Evolutionary conservation across 2,888 invertebrate genomes (phyloP), one percentile per base, ranked within the genome.

Genomic region (Clusia tigrina): DNA sequence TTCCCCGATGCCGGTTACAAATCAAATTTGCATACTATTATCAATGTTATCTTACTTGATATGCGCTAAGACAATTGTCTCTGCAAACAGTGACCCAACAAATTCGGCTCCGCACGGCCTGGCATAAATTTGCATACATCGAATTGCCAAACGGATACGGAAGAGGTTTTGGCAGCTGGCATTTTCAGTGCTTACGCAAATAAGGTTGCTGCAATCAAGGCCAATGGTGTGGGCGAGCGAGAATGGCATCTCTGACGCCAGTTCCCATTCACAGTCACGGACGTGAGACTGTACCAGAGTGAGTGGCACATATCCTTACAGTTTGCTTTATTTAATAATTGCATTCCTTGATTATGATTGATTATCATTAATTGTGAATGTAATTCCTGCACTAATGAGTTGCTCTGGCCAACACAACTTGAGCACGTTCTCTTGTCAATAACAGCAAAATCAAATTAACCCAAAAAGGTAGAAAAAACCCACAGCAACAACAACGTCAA

Each of bases 1-100:
- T 38, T 51, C 51, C 46, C 32, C 22, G 38, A 22, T 42, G 60
- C 54, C 67, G 68, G 70, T 72, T 76, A 74, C 78, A 80, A 80
- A 81, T 80, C 81, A 80, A 81, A 80, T 80, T 80, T 80, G 78
- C 80, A 80, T 80, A 73, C 74, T 77, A 81, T 80, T 80, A 80
- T 71, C 73, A 68, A 68, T 77, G 48, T 48, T 48, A 48, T 48
- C 48, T 48, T 48, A 20, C 15, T 48, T 48, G 18, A 22, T 48
- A 48, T 18, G 48, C 48, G 48, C 5, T 22, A 48, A 18, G 48
- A 48, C 48, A 48, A 20, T 48, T 20, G 48, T 20, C 48, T 48
- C 22, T 18, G 48, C 48, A 48, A 48, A 48, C 48, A 48, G 18
- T 48, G 48, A 48, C 48, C 48, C 22, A 48, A 22, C 48, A 20